These are phyloP conservation scores for mouse (Mus musculus) DNA, from an alignment of 2,113 vertebrate species.

Conservation along the genomic window GRCm39 chr11:83699001-83699500, in stretches of 20 bases:
- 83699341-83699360: accelerated
- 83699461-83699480: not conserved
- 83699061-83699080: not conserved
- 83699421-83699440: not conserved
- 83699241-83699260: not conserved
- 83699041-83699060: not conserved
- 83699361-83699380: not conserved
- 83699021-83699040: not conserved
- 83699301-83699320: not conserved
- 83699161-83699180: not conserved
- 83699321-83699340: not conserved
- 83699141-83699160: not conserved
- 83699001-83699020: not conserved
- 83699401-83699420: not conserved
- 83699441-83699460: not conserved
- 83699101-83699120: not conserved
- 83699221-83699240: slow-evolving; percentile 1
- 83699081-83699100: not conserved
- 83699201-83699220: not conserved
- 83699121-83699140: not conserved
- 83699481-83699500: not conserved
- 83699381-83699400: not conserved
- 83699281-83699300: not conserved
- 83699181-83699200: not conserved
- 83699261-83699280: not conserved